Base-by-base conservation (phyloP, 2,113 vertebrate species). In the Arothron firmamentum region DNA sequence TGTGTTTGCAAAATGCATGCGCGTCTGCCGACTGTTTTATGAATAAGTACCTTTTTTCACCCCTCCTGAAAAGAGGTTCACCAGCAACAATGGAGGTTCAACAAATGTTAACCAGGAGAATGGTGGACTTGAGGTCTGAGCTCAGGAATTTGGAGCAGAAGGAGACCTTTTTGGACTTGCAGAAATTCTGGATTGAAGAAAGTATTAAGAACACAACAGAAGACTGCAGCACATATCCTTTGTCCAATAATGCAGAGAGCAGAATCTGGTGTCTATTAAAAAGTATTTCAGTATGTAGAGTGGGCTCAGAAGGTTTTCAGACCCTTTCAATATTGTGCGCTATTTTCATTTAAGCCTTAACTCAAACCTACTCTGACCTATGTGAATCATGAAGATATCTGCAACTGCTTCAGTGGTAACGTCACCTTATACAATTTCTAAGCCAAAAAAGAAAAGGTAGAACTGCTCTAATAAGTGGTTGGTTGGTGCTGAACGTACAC, bases 221-320 rank as follows among this genome's bases (percentile, higher is more conserved):
- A 55, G 93, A 96, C 4, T 92, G 92, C 45, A 94, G 87, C 69
- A 84, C 91, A 99, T 98, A 99, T 98, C 95, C 94, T 96, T 90
- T 77, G 56, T 10, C 43, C 16, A 34, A 53, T 46, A 2, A 10
- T 13, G 15, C 17, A 54, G 43, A 45, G 3, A 20, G 3, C 13
- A 56, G 28, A 21, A 42, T 34, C 52, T 1, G 19, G 1, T 13
- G 1, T 46, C 38, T 56, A 2, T 59, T n/a, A 1, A 1, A 1
- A 45, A 21, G 55, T 48, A 14, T 57, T 56, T 31, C 0, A 41
- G 18, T 38, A 17, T 43, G 34, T 38, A 38, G 34, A 12, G 9
- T 1, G 34, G 25, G 25, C 3, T n/a, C 25, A 28, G 25, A 6
- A 28, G 25, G 25, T 28, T 28, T 28, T 28, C 25, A 28, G 25